Conservation (phyloP, 2,888 invertebrate genomes). For the Eristalinus aeneus region DNA sequence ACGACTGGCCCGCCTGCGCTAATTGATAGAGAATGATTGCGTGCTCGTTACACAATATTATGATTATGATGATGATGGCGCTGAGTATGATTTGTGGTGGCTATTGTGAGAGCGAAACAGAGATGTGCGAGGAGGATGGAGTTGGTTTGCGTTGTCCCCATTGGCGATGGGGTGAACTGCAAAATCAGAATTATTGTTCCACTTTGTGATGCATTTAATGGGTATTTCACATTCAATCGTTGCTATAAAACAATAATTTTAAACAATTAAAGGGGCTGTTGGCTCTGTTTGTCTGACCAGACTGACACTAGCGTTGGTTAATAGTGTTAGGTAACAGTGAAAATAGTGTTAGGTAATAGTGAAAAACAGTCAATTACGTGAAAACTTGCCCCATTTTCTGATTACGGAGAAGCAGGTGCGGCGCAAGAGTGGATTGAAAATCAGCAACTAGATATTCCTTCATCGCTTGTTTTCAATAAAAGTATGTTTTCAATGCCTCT, state of each 20-base stretch:
- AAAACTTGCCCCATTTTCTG: too few relatives aligned
- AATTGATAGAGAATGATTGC: slow-evolving; percentile 60
- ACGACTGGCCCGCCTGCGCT: slow-evolving; percentile 41
- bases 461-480: too few relatives aligned
- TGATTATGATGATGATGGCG: slow-evolving; percentile 22
- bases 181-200: background rate
- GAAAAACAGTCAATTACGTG: too few relatives aligned
- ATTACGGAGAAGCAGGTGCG: too few relatives aligned
- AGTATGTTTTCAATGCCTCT: too few relatives aligned
- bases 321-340: too few relatives aligned
- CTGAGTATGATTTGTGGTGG: slow-evolving; percentile 50
- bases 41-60: slow-evolving; percentile 34
- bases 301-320: too few relatives aligned
- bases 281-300: too few relatives aligned
- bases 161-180: background rate
- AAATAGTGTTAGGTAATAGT: too few relatives aligned
- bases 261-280: background rate
- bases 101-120: background rate
- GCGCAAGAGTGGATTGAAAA: too few relatives aligned
- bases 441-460: too few relatives aligned
- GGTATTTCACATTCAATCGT: background rate
- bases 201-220: background rate
- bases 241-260: background rate
- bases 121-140: background rate
- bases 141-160: too few relatives aligned